Conservation (phyloP, 2,797 vertebrate genomes). For the Benthosema pterotum region DNA sequence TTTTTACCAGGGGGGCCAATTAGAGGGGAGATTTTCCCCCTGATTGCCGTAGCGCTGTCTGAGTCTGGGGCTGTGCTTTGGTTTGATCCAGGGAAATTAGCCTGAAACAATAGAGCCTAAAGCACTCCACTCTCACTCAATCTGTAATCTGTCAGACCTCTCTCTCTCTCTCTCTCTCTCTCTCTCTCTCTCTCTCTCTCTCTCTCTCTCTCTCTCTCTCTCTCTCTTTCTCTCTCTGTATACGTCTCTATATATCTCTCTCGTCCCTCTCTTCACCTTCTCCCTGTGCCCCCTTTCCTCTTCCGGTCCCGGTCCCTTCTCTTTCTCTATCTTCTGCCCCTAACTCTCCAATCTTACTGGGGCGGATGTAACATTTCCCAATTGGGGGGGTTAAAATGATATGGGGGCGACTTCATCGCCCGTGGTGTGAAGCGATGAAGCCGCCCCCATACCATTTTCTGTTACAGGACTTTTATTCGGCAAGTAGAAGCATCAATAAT, state of each 20-base stretch:
- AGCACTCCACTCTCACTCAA: slow-evolving; percentile 38
- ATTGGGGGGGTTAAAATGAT: too few relatives aligned
- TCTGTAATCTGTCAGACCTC: slow-evolving; percentile 41
- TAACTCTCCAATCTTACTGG: too few relatives aligned
- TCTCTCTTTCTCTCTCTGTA: neutral
- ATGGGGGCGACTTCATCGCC: too few relatives aligned
- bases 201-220: neutral
- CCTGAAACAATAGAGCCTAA: slow-evolving; percentile 67
- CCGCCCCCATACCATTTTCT: too few relatives aligned
- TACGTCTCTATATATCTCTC: neutral
- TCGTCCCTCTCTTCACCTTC: neutral
- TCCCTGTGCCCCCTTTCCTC: neutral
- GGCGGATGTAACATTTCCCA: too few relatives aligned
- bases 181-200: slow-evolving; percentile 1
- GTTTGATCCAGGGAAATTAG: slow-evolving; percentile 75
- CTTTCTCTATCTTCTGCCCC: neutral
- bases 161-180: slow-evolving; percentile 12
- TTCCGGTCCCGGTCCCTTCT: neutral
- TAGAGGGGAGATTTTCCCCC: slow-evolving; percentile 71
- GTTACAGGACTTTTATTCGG: too few relatives aligned
- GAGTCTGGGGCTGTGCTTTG: slow-evolving; percentile 66
- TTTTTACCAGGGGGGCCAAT: slow-evolving; percentile 58
- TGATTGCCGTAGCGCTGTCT: slow-evolving; percentile 66
- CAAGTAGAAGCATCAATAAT: too few relatives aligned
- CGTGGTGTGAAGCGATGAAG: too few relatives aligned